Evolutionary conservation across 2,113 vertebrate genomes (phyloP).

Genomic region (Upupa epops): DNA sequence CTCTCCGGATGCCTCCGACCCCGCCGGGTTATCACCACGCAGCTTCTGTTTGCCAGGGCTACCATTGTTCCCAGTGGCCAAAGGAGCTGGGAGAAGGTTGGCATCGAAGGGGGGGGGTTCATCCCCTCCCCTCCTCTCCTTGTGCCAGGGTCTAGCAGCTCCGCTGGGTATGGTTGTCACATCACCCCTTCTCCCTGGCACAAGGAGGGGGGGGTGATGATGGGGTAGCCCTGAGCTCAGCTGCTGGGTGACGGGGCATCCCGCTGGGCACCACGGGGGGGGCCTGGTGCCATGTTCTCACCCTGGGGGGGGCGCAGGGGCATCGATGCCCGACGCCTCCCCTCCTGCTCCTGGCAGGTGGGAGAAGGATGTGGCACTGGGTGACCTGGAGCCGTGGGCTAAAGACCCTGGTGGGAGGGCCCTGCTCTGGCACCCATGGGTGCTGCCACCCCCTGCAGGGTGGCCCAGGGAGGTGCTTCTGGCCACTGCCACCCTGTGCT

Average conservation of each 20-base stretch:
- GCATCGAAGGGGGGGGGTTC: too few species aligned
- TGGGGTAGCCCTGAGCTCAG: too few species aligned
- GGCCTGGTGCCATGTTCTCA: fast-evolving
- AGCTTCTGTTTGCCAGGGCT: conserved; percentile 25
- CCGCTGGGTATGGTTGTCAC: fast-evolving
- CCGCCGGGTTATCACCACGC: conserved; percentile 46
- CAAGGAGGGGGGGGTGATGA: too few species aligned
- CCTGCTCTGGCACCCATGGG: fast-evolving
- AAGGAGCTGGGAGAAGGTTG: background rate
- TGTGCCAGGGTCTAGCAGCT: fast-evolving
- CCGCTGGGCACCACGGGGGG: fast-evolving
- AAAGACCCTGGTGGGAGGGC: background rate
- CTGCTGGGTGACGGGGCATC: background rate
- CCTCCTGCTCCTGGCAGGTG: background rate
- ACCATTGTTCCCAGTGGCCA: background rate
- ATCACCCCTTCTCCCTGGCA: too few species aligned
- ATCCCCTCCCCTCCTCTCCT: too few species aligned
- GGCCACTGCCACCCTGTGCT: fast-evolving
- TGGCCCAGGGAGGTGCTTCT: background rate
- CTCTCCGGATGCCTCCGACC: conserved; percentile 63
- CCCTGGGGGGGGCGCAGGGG: fast-evolving
- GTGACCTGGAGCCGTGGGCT: background rate
- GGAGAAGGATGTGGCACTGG: background rate
- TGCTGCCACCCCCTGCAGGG: background rate
- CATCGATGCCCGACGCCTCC: background rate